These are phyloP conservation scores for Cynopterus brachyotis DNA, from an alignment of 2,113 vertebrate genomes.

Conservation along the genomic window DNA sequence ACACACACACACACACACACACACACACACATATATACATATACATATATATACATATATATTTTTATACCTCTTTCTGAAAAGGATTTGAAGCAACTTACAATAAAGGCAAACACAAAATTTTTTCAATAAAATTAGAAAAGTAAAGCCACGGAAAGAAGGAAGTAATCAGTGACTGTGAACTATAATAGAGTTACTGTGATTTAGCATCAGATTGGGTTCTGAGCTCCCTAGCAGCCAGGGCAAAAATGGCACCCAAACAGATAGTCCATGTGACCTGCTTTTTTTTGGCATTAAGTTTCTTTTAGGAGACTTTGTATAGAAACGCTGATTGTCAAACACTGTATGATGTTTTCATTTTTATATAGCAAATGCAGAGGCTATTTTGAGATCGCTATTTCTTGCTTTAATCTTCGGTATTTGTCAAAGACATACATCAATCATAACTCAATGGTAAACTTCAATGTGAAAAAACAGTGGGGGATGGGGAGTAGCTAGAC, in stretches of 20 bases:
- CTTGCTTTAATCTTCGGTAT: not conserved
- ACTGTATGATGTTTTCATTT: not conserved
- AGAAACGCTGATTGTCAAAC: not conserved
- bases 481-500: not conserved
- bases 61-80: conserved; percentile 56
- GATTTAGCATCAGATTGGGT: conserved; percentile 14
- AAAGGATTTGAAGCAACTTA: conserved; percentile 65
- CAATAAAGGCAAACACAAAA: conserved; percentile 53
- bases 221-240: conserved; percentile 67
- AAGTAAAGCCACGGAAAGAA: conserved; percentile 44
- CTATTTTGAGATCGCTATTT: not conserved
- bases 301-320: not conserved
- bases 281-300: not conserved
- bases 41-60: not conserved
- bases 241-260: not conserved
- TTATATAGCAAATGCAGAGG: not conserved
- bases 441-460: not conserved
- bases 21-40: not conserved
- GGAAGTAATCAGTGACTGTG: not conserved
- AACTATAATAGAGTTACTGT: not conserved
- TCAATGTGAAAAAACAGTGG: not conserved
- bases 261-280: not conserved
- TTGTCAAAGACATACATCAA: not conserved
- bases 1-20: not conserved
- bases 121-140: conserved; percentile 63